Evolutionary conservation across 1,140 invertebrate species (phyloP).

Genomic region (Brachystomella parvula): DNA sequence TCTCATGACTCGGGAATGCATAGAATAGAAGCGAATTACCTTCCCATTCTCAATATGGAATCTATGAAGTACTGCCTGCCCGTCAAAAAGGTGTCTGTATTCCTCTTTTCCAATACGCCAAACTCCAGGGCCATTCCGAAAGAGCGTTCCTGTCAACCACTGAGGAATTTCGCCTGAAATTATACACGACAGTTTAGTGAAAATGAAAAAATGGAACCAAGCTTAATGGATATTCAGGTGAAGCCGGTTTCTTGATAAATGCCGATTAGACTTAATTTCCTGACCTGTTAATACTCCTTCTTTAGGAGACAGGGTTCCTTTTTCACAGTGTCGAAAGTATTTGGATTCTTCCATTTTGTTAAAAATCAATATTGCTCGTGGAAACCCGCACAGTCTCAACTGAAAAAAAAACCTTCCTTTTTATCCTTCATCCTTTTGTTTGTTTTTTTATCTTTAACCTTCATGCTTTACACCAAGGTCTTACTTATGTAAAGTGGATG

Average conservation of each 20-base stretch:
- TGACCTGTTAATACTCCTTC: background rate
- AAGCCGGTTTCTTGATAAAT: too few relatives aligned
- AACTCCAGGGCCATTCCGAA: conserved; percentile 78
- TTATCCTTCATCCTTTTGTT: too few relatives aligned
- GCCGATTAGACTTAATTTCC: background rate
- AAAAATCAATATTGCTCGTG: too few relatives aligned
- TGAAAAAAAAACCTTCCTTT: too few relatives aligned
- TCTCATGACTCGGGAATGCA: too few relatives aligned
- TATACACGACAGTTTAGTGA: background rate
- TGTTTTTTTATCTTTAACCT: too few relatives aligned
- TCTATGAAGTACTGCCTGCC: conserved; percentile 45
- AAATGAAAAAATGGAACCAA: background rate
- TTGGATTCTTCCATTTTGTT: background rate
- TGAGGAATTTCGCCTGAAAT: conserved; percentile 56
- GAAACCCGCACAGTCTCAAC: too few relatives aligned
- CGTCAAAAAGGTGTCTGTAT: conserved; percentile 48
- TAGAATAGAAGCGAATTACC: conserved; percentile 17
- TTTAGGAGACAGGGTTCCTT: background rate
- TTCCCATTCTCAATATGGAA: conserved; percentile 41
- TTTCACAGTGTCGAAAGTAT: conserved; percentile 5
- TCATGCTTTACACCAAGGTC: too few relatives aligned
- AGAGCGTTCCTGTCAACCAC: conserved; percentile 68
- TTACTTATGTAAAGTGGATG: too few relatives aligned
- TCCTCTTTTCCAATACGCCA: conserved; percentile 43
- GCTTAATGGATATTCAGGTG: background rate